Conservation (phyloP, 2,888 invertebrate genomes). For the Pristionchus maxplancki region DNA sequence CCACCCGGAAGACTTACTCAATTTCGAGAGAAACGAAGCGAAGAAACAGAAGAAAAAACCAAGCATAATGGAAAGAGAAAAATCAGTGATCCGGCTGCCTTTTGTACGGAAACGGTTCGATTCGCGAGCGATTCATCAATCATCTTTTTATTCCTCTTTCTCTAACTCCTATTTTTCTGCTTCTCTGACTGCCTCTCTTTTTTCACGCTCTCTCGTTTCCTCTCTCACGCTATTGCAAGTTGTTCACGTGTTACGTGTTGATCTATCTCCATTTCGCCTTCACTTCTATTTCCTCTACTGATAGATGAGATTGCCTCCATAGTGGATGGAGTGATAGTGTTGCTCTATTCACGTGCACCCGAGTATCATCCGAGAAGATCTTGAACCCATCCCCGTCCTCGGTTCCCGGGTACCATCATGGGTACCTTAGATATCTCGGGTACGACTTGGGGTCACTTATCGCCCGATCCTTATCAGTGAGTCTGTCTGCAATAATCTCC, state of each 20-base stretch:
- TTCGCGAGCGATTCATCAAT: background rate
- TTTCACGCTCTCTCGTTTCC: background rate
- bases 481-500: background rate
- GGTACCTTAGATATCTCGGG: background rate
- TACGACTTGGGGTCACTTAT: slow-evolving; percentile 11
- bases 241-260: background rate
- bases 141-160: background rate
- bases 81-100: background rate
- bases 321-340: background rate
- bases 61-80: background rate
- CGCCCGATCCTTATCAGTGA: background rate
- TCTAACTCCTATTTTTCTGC: background rate
- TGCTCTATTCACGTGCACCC: background rate
- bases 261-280: background rate
- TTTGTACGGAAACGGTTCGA: slow-evolving; percentile 17
- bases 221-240: background rate
- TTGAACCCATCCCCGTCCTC: background rate
- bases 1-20: background rate
- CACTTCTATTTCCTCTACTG: background rate
- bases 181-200: background rate
- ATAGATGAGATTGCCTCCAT: background rate
- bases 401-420: background rate
- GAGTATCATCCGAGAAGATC: background rate
- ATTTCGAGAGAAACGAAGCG: background rate
- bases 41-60: background rate